Evolutionary conservation across 2,888 invertebrate species (phyloP), one percentile per base, ranked within the genome.

Genomic region (Heliconius ismenius): DNA sequence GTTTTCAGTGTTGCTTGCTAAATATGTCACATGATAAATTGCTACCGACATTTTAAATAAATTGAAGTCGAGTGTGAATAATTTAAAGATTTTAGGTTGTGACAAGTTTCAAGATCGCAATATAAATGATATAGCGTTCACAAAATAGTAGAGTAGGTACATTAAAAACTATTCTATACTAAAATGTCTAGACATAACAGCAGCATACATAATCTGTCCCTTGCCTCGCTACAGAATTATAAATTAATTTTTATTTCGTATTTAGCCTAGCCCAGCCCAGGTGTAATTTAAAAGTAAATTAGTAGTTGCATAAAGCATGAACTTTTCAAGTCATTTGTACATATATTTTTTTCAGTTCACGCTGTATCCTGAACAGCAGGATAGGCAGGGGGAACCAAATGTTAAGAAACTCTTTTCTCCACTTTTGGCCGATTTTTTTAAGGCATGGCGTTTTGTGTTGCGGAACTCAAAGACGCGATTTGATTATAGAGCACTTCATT

Each of bases 261-360:
- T 65, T 65, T 69, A 49, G 28, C 26, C 26, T 13, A 21, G 21
- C 54, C 24, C 1, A 21, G 69, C n/a, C 32, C 11, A n/a, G 54
- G 49, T 28, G 49, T 69, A 54, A 70, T 70, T 70, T 28, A 54
- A 54, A 54, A 76, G 75, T 78, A 74, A 79, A 78, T 75, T 79
- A 74, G 74, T 73, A 75, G 76, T 79, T 79, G 76, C 78, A 74
- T 79, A 73, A 67, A 72, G 62, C 70, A 77, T 77, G 75, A 73
- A 78, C 76, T 54, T 72, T 73, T 74, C 67, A 39, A 26, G 58
- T n/a, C 10, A 21, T n/a, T 10, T 58, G 58, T n/a, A 58, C n/a
- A 49, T 9, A 49, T 18, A 21, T 49, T 18, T 49, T 49, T 21
- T 49, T 49, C 2, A 49, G 2, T 18, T 21, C 49, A 49, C 18